These are phyloP conservation scores for Himantopus leucocephalus DNA, from an alignment of 2,113 vertebrate genomes.

Conservation along the genomic window DNA sequence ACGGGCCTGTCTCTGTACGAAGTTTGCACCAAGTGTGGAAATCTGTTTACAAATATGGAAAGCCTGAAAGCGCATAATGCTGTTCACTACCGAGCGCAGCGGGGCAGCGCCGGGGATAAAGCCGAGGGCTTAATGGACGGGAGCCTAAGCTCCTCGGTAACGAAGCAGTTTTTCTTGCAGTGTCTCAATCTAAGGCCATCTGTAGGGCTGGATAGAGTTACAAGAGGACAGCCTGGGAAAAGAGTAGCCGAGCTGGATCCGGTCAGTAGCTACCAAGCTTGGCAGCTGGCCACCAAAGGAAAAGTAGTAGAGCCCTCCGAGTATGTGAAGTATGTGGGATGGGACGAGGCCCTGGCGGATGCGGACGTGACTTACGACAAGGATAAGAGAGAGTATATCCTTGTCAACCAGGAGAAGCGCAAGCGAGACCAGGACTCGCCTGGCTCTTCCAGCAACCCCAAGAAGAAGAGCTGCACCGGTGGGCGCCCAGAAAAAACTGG, in stretches of 20 bases:
- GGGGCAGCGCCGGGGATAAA: background rate
- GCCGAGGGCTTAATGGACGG: slow-evolving; percentile 27
- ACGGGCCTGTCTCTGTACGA: slow-evolving; percentile 88
- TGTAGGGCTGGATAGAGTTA: slow-evolving; percentile 47
- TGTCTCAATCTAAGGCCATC: slow-evolving; percentile 82
- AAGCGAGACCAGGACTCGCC: slow-evolving; percentile 79
- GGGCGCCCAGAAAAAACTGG: slow-evolving; percentile 64
- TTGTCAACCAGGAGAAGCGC: slow-evolving; percentile 85
- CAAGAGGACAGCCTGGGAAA: slow-evolving; percentile 71
- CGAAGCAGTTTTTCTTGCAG: slow-evolving; percentile 85
- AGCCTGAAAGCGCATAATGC: slow-evolving; percentile 87
- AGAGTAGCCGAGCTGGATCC: slow-evolving; percentile 91
- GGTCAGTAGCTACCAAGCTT: slow-evolving; percentile 93
- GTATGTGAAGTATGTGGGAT: slow-evolving; percentile 77
- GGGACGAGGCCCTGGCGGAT: slow-evolving; percentile 79
- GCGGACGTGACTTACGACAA: slow-evolving; percentile 84
- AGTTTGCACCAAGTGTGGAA: slow-evolving; percentile 92
- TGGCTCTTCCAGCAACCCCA: slow-evolving; percentile 57
- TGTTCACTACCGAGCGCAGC: slow-evolving; percentile 78
- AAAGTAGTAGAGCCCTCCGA: slow-evolving; percentile 87
- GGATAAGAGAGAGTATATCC: slow-evolving; percentile 83
- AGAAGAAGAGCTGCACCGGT: slow-evolving; percentile 69
- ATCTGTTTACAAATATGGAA: slow-evolving; percentile 89
- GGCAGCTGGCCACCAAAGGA: slow-evolving; percentile 91
- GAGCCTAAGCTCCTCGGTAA: slow-evolving; percentile 63